Percentiles rank a stretch among this genome's conserved stretches.
Evolutionary conservation across 1,140 invertebrate genomes (phyloP).

Genomic region (Oppia nitens): DNA sequence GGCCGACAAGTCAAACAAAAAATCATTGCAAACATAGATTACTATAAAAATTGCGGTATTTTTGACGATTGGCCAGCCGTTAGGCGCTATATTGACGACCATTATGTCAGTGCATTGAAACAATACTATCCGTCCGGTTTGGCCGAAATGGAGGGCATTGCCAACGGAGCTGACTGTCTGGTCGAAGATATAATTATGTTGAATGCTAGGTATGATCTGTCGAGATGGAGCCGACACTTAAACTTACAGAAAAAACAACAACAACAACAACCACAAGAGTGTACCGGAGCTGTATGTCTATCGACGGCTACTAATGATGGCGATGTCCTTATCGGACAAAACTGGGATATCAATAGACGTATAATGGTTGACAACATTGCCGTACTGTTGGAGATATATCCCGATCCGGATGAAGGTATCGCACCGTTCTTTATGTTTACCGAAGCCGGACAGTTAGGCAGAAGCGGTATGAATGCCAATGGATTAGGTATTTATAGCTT

Average conservation of each 20-base stretch:
- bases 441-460: background rate
- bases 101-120: background rate
- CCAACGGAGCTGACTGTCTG: background rate
- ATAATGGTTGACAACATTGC: background rate
- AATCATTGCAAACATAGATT: background rate
- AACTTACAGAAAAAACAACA: background rate
- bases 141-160: background rate
- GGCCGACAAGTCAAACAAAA: background rate
- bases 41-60: background rate
- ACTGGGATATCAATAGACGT: background rate
- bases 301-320: background rate
- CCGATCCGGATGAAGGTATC: background rate
- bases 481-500: background rate
- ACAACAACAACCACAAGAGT: background rate
- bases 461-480: background rate
- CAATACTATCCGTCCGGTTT: background rate
- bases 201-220: background rate
- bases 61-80: background rate
- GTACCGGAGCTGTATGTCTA: background rate
- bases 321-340: background rate
- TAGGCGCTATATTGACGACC: background rate
- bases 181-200: background rate
- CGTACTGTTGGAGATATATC: background rate
- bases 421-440: background rate
- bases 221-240: background rate